These are phyloP conservation scores for Ophraella communa DNA, from an alignment of 2,888 invertebrate species.

Conservation along the genomic window DNA sequence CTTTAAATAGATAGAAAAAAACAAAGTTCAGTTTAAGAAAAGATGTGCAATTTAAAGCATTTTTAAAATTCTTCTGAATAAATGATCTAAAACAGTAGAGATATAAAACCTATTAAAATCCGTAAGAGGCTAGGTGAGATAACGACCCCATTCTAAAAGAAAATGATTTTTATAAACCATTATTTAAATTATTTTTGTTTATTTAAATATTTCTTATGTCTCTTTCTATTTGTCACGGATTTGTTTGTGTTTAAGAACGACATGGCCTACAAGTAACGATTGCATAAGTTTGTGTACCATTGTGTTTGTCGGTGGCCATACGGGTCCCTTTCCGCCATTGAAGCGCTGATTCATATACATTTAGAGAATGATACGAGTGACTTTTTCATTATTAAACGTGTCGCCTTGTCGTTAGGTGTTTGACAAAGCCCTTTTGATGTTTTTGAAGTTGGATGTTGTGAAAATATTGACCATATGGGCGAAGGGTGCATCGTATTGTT, in stretches of 20 bases:
- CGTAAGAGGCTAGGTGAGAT: too few species aligned
- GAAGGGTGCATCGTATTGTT: not conserved
- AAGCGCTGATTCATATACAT: constrained; percentile 41
- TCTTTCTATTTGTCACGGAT: not conserved
- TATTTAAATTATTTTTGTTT: too few species aligned
- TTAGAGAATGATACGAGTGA: constrained; percentile 43
- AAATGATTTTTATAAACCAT: too few species aligned
- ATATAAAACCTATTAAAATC: too few species aligned
- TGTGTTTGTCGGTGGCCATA: constrained; percentile 10
- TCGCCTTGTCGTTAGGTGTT: constrained; percentile 21
- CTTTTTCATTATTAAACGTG: constrained; percentile 33
- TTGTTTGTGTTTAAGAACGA: not conserved
- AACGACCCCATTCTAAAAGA: too few species aligned
- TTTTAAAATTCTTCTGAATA: too few species aligned
- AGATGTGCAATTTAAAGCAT: too few species aligned
- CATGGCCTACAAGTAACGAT: not conserved
- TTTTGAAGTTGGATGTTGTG: constrained; percentile 4
- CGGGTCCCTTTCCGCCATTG: constrained; percentile 32
- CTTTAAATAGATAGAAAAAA: too few species aligned
- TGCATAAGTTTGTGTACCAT: constrained; percentile 6
- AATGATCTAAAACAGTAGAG: too few species aligned
- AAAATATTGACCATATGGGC: constrained; percentile 20
- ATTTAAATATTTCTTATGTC: too few species aligned
- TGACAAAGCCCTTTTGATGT: constrained; percentile 13
- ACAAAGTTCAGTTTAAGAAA: too few species aligned